A percentile compares a stretch with the other conserved stretches of the same genome.
phyloP scores from a whole-genome alignment of 2,113 vertebrate species.

The Nicator chloris region DNA sequence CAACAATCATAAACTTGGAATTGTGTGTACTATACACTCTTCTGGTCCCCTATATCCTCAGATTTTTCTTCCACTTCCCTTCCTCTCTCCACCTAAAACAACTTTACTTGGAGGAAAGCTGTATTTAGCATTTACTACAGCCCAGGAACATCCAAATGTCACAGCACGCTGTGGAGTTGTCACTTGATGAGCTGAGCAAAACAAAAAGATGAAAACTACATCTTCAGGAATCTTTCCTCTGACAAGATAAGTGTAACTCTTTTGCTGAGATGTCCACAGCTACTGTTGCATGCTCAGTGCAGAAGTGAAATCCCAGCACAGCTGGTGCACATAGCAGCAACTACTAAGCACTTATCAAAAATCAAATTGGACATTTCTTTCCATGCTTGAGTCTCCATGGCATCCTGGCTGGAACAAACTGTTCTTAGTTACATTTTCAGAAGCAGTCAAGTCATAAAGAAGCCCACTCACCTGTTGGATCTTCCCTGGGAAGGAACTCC shows the following conservation, averaged over 20 bases:
- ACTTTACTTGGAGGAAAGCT: neutral
- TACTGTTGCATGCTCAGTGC: neutral
- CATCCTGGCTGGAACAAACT: neutral
- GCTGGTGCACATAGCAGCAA: neutral
- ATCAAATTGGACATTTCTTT: neutral
- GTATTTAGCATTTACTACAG: neutral
- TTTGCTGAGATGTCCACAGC: neutral
- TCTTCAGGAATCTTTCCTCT: neutral
- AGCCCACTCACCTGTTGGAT: neutral
- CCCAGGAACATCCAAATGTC: neutral
- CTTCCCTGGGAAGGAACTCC: neutral
- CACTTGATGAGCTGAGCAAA: neutral
- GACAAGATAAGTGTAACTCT: neutral
- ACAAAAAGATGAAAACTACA: neutral
- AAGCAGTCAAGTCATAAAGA: neutral
- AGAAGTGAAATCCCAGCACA: neutral
- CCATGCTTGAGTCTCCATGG: neutral
- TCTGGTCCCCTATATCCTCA: neutral
- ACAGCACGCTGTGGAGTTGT: neutral
- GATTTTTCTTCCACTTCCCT: neutral
- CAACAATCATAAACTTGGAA: neutral
- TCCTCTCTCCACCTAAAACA: neutral
- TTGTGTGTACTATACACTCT: neutral
- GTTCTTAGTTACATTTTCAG: neutral
- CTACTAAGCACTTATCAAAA: accelerated